Evolutionary conservation across 2,888 invertebrate genomes (phyloP).

Genomic region (Mantis religiosa): DNA sequence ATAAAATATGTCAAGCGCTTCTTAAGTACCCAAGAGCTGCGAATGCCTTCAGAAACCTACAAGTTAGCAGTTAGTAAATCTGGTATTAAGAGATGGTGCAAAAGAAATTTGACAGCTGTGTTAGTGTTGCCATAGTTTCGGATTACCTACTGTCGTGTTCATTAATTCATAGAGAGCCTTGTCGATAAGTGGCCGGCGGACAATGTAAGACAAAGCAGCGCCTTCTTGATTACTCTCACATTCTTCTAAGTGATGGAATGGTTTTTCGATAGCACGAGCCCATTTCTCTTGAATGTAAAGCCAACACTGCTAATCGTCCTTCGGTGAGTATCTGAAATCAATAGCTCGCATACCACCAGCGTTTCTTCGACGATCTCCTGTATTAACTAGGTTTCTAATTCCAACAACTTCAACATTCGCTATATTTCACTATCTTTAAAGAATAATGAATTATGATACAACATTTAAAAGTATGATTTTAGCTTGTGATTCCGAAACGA

Average conservation of each 20-base stretch:
- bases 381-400: not conserved
- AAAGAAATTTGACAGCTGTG: no score
- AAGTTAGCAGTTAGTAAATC: no score
- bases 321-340: not conserved
- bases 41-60: no score
- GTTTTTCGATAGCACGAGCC: not conserved
- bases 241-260: not conserved
- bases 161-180: not conserved
- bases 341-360: not conserved
- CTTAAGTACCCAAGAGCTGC: no score
- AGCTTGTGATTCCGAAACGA: no score
- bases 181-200: not conserved
- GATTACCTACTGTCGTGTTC: not conserved
- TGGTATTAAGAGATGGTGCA: no score
- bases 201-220: not conserved
- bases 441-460: no score
- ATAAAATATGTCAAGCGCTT: no score
- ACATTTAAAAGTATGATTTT: no score
- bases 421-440: no score
- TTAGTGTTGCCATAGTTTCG: not conserved
- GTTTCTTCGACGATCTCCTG: not conserved
- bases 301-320: not conserved
- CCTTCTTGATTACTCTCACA: not conserved
- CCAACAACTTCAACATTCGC: no score
- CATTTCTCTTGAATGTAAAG: not conserved